Base-by-base conservation (phyloP, 2,888 invertebrate species). In the Torymus tubicola region DNA sequence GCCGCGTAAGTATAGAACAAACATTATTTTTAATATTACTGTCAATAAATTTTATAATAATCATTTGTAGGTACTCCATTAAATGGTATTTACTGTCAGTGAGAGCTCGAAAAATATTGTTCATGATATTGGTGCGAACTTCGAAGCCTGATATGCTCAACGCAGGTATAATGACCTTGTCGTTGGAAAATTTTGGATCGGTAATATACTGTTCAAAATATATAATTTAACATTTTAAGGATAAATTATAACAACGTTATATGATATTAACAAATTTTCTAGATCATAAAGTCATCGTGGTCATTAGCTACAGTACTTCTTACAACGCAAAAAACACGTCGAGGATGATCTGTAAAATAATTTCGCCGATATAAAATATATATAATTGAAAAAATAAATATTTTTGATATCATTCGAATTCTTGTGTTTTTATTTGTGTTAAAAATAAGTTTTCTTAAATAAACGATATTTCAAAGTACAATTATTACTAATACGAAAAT, bases 281-380 rank as follows among this genome's bases (percentile, higher is more conserved):
- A 78, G 72, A 72, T 78, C 24, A 16, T 78, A 2, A 78, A 68
- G 14, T 52, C 58, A 5, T 78, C 72, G 14, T 78, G 78, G 78
- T 71, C 78, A 4, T 4, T 65, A 8, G 78, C 60, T 52, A 60
- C 58, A 8, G 61, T 76, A 60, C 50, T 75, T 21, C 4, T 75
- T 31, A 60, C 42, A 8, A 42, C 42, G 52, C 14, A 52, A 18
- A 57, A 50, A 52, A 31, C 4, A n/a, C 42, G 13, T 65, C 21
- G 16, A 8, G 8, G n/a, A 52, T 3, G 12, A 57, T 11, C 16
- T 18, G 18, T 13, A 1, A 61, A 42, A 8, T 0, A 42, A 42
- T 42, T 8, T 42, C 42, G 42, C 8, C 42, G 3, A 8, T 8
- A 8, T 42, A 42, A 42, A 42, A 8, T 8, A 8, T 42, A 8